Evolutionary conservation across 2,797 vertebrate genomes (phyloP).

Genomic region (Manis pentadactyla): DNA sequence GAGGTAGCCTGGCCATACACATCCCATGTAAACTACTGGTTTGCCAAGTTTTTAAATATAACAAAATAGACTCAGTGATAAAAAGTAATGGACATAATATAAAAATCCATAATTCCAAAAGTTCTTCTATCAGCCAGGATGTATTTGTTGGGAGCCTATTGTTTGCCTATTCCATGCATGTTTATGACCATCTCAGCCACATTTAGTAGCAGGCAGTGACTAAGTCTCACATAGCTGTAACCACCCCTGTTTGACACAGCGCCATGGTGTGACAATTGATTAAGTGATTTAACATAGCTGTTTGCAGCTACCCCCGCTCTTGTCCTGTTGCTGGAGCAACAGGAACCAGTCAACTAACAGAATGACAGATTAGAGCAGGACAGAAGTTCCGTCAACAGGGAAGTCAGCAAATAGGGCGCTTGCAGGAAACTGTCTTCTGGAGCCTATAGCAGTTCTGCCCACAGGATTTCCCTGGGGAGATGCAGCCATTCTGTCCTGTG

Average conservation of each 20-base stretch:
- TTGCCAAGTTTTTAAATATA: not conserved
- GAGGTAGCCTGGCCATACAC: not conserved
- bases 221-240: not conserved
- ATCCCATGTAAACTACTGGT: not conserved
- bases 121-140: not conserved
- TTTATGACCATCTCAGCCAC: not conserved
- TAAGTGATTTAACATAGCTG: not conserved
- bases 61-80: not conserved
- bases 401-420: not conserved
- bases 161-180: not conserved
- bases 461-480: not conserved
- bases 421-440: not conserved
- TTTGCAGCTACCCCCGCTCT: slow-evolving; percentile 25
- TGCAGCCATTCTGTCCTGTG: not conserved
- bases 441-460: not conserved
- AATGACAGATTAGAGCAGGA: slow-evolving; percentile 12
- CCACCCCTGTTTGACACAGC: slow-evolving; percentile 21
- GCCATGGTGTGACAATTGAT: not conserved
- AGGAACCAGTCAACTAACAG: slow-evolving; percentile 9
- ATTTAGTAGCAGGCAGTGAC: not conserved
- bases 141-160: not conserved
- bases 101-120: not conserved
- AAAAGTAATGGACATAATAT: not conserved
- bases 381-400: not conserved
- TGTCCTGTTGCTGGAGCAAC: slow-evolving; percentile 62